A percentile compares a stretch with the other conserved stretches of the same genome.
Conservation (phyloP, 2,888 invertebrate genomes). For the Meteorus colon region DNA sequence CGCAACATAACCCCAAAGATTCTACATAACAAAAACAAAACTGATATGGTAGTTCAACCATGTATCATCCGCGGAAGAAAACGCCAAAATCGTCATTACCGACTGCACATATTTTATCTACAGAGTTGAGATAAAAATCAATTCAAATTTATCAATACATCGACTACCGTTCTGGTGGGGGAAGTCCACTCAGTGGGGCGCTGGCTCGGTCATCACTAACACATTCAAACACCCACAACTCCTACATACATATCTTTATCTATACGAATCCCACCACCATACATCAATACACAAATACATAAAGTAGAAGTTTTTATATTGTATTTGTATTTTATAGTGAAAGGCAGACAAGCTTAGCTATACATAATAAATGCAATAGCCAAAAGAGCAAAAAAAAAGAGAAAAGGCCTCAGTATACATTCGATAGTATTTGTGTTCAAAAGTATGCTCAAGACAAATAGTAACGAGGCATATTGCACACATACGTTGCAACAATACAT, state of each 20-base stretch:
- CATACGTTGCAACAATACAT: not conserved
- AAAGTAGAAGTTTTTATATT: not conserved
- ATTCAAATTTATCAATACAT: too few species aligned
- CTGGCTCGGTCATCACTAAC: not conserved
- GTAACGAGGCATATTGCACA: not conserved
- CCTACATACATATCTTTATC: too few species aligned
- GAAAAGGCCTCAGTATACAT: not conserved
- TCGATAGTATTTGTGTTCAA: not conserved
- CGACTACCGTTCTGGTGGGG: too few species aligned
- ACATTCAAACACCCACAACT: not conserved
- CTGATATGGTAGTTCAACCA: not conserved
- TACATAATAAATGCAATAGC: not conserved
- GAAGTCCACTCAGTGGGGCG: not conserved
- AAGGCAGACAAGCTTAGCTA: not conserved
- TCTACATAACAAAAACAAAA: not conserved
- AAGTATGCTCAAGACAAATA: not conserved
- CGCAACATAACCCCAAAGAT: not conserved
- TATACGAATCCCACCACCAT: too few species aligned
- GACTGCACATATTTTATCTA: too few species aligned
- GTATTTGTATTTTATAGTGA: not conserved
- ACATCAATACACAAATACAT: too few species aligned
- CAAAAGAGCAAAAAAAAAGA: not conserved
- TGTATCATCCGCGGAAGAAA: too few species aligned
- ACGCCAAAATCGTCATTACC: too few species aligned
- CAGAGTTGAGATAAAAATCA: too few species aligned